Evolutionary conservation across 2,888 invertebrate genomes (phyloP).

Genomic region (Tricholauxania praeusta): DNA sequence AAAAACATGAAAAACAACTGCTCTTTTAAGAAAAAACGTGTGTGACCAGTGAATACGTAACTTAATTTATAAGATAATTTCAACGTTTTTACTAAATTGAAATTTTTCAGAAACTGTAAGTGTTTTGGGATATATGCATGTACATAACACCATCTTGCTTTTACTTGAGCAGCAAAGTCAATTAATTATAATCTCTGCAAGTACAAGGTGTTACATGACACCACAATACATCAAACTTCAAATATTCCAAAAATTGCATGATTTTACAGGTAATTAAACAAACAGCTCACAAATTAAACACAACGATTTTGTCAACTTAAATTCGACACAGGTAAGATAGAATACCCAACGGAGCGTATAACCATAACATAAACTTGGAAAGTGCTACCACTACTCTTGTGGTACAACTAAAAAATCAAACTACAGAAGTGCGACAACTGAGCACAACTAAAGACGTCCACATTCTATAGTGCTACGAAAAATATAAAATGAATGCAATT

Average conservation of each 20-base stretch:
- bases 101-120: too few relatives aligned
- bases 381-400: background rate
- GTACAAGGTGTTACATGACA: too few relatives aligned
- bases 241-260: background rate
- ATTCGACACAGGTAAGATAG: background rate
- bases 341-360: constrained; percentile 20
- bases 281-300: background rate
- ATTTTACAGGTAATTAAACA: constrained; percentile 8
- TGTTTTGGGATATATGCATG: too few relatives aligned
- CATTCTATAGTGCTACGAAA: background rate
- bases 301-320: constrained; percentile 11
- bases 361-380: background rate
- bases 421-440: constrained; percentile 19
- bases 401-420: background rate
- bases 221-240: too few relatives aligned
- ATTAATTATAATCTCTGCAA: too few relatives aligned
- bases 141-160: too few relatives aligned
- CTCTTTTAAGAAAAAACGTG: too few relatives aligned
- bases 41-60: too few relatives aligned
- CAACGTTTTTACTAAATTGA: too few relatives aligned
- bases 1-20: too few relatives aligned
- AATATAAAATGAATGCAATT: background rate
- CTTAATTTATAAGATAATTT: too few relatives aligned
- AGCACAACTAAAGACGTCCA: constrained; percentile 7
- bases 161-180: too few relatives aligned